A percentile compares a stretch with the other conserved stretches of the same genome.
phyloP scores from a whole-genome alignment of 2,113 vertebrate genomes.

The Pteronura brasiliensis region DNA sequence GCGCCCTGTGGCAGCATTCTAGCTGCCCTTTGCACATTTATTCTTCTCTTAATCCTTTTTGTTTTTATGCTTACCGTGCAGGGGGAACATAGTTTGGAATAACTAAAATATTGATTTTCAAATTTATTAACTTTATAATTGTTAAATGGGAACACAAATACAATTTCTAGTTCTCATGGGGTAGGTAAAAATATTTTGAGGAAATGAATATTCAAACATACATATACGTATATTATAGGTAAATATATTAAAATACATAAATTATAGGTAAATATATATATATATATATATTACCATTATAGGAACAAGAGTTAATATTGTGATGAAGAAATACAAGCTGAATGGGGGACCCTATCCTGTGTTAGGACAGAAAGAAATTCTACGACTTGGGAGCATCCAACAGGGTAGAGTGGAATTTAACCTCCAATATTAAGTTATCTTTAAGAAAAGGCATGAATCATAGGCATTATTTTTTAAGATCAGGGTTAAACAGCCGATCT shows the following conservation, averaged over 20 bases:
- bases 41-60: not conserved
- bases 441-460: constrained; percentile 1
- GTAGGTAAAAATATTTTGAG: constrained; percentile 1
- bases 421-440: not conserved
- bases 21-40: not conserved
- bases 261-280: not conserved
- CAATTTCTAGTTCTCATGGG: not conserved
- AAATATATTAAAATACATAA: not conserved
- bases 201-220: not conserved
- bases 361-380: not conserved
- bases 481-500: not conserved
- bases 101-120: not conserved
- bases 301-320: not conserved
- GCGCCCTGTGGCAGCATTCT: not conserved
- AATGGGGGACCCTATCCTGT: not conserved
- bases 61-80: not conserved
- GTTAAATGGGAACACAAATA: not conserved
- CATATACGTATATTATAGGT: not conserved
- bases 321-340: not conserved
- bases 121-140: not conserved
- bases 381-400: not conserved
- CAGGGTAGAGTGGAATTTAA: not conserved
- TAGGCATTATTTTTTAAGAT: not conserved
- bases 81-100: not conserved
- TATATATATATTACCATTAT: not conserved